Base-by-base conservation (phyloP, 2,888 invertebrate genomes). In the Leuctra nigra region DNA sequence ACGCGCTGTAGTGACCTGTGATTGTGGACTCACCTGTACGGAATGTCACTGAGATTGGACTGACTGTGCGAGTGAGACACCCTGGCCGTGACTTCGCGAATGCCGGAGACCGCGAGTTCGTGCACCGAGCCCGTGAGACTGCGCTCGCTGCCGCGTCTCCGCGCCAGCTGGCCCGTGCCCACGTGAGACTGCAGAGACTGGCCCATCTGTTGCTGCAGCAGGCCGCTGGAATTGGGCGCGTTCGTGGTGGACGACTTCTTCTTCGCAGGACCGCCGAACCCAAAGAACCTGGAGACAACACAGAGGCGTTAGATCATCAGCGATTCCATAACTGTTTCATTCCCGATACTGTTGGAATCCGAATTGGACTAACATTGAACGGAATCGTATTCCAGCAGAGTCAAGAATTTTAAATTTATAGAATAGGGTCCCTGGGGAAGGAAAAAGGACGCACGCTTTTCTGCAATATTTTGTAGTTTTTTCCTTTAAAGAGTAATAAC, bases 41-140 rank as follows among this genome's bases (percentile, higher is more conserved):
- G 86, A 66, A 89, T 84, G 67, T 91, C 90, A 68, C 87, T 85
- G 62, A 93, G 82, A 75, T 93, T 93, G 67, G 91, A 91, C 72
- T 93, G 93, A 67, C 89, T 90, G 73, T 91, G 91, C 20, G 91
- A 90, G 72, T 92, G 92, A 54, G 87, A 86, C 54, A 89, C 87
- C 65, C 80, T 83, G 64, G 72, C 76, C 23, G 68, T 62, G 55
- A 76, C 73, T 59, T 77, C 77, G 62, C 81, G 77, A 50, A 84
- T 82, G 50, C 86, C 84, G 66, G 84, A 84, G 55, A 55, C 56
- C 46, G 87, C 86, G 64, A 89, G 76, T 72, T 90, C 90, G 73
- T 90, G 89, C 29, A 87, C 89, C 7, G 89, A 89, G 60, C 90
- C 90, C 1, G 87, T 85, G 50, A 91, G 77, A 68, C 90, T 90